Evolutionary conservation across 2,113 vertebrate genomes (phyloP), one percentile per base, ranked within the genome.

Genomic region (Arenaria interpres): DNA sequence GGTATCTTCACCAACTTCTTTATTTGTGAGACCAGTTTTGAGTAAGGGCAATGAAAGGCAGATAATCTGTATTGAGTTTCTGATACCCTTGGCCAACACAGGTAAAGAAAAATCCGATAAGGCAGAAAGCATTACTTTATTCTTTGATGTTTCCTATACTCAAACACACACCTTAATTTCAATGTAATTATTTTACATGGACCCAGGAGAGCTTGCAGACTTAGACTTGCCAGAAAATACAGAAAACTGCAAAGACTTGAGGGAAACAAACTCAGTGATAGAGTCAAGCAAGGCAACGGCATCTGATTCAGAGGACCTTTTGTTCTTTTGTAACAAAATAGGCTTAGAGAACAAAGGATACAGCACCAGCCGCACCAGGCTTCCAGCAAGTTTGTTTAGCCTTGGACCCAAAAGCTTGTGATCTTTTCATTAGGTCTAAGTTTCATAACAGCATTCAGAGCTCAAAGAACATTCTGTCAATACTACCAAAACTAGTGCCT

Each of bases 281-380:
- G 30, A 89, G 72, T 74, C 15, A 16, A 94, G 22, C 56, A 64
- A 94, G 56, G 76, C 64, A 94, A 67, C 16, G 28, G 37, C 35
- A 85, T 51, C 35, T 24, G 60, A 48, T 86, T 64, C 14, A 16
- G 66, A 92, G 39, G 54, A 19, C 46, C 4, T 6, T 48, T 37
- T 13, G 25, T 27, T 21, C 32, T 93, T 93, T 41, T 67, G 12
- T 30, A 62, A 74, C 9, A 22, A 89, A 97, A 90, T 14, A 90
- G 83, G 76, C 64, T 90, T 86, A 90, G 72, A 88, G 64, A 91
- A 81, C 72, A 93, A 94, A 88, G 56, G 48, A 71, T 35, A 86
- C 14, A 84, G 88, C 60, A 83, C 59, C 41, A 82, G 53, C 71
- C 10, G 22, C 39, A 82, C 69, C 45, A 69, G 41, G 30, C 41